Evolutionary conservation across 2,888 invertebrate species (phyloP), one percentile per base, ranked within the genome.

Genomic region (Amphipoea lucens): DNA sequence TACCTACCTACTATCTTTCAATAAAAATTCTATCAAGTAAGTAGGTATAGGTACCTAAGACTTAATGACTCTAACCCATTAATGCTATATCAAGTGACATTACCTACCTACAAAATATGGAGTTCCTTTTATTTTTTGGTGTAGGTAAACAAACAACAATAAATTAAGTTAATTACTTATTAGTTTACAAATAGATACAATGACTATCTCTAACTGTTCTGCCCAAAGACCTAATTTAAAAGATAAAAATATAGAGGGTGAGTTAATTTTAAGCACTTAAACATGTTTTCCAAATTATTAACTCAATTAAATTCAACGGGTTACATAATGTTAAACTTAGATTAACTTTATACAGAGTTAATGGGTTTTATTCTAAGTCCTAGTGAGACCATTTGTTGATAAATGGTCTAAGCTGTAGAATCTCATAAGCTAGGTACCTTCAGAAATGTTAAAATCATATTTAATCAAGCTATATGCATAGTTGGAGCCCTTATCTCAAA

Each of bases 401-500:
- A 57, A n/a, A 17, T 17, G 0, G 17, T 57, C 5, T 48, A n/a
- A 51, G 11, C 36, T 81, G 14, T 14, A 71, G 4, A 54, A 54
- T 17, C 23, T 17, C 23, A 5, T 23, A 40, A 5, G 5, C 5
- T 45, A 45, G 5, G 9, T 78, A 65, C 45, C 71, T 76, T 17
- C 77, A 66, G 4, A 51, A 62, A 23, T 40, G 4, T 29, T 36
- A 60, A 36, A 62, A n/a, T 48, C 29, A 66, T 63, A 72, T 65
- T 73, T 75, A 75, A 65, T 14, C 62, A 71, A 84, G 65, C 51
- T 73, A 63, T 69, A 63, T 73, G n/a, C 69, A 45, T 69, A 60
- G 36, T 42, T 60, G 29, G 40, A 36, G 62, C 65, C 81, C 68
- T 75, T 82, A 76, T 76, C 82, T 51, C 62, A 14, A 63, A 69